These are phyloP conservation scores for Odontocolon sp. DNA, from an alignment of 2,888 invertebrate species.

Conservation along the genomic window DNA sequence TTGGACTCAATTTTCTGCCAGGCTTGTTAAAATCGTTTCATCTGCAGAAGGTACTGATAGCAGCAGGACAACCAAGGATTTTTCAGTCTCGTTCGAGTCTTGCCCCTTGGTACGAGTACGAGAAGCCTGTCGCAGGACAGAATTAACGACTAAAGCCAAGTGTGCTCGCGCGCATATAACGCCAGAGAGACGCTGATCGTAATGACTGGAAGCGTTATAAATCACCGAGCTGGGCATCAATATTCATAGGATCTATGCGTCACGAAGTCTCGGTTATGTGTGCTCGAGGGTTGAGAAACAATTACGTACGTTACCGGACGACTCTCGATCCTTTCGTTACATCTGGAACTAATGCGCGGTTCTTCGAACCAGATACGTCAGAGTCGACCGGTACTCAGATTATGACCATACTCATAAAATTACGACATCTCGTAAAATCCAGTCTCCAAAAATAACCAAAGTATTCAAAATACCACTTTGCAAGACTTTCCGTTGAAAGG, in stretches of 20 bases:
- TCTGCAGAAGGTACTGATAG: neutral
- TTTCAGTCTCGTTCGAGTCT: conserved; percentile 60
- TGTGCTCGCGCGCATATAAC: conserved; percentile 23
- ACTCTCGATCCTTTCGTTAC: conserved; percentile 46
- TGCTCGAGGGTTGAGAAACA: conserved; percentile 47
- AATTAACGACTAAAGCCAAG: conserved; percentile 60
- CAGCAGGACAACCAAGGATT: conserved; percentile 47
- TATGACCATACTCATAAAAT: too few relatives aligned
- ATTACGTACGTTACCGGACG: conserved; percentile 27
- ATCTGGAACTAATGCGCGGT: neutral
- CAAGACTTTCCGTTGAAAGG: conserved; percentile 9
- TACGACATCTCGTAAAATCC: too few relatives aligned
- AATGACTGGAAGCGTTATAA: conserved; percentile 67
- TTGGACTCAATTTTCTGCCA: neutral
- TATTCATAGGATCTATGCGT: conserved; percentile 69
- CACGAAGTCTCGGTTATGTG: conserved; percentile 53
- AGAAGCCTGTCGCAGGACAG: conserved; percentile 57
- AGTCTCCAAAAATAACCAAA: too few relatives aligned
- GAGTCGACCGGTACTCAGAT: too few relatives aligned
- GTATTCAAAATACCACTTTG: too few relatives aligned
- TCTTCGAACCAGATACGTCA: too few relatives aligned
- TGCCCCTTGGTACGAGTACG: neutral
- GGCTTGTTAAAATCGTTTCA: too few relatives aligned
- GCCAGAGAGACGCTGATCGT: conserved; percentile 57
- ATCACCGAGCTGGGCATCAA: conserved; percentile 66